phyloP scores from a whole-genome alignment of 2,888 invertebrate species.

The Rhogogaster chlorosoma region DNA sequence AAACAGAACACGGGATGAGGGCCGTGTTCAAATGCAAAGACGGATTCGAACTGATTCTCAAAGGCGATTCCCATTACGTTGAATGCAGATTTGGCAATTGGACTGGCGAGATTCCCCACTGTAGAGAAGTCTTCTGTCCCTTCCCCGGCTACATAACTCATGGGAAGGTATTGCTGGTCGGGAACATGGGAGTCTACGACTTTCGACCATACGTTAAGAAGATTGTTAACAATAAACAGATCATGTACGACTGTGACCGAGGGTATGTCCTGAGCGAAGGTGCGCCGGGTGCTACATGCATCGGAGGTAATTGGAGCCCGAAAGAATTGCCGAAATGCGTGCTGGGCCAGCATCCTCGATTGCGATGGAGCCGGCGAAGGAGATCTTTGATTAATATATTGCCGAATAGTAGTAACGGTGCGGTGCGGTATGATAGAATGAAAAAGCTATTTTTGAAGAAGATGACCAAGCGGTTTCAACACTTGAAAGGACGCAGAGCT shows the following conservation, averaged over 20 bases:
- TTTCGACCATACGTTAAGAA: constrained; percentile 96
- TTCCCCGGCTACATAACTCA: constrained; percentile 94
- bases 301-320: constrained; percentile 97
- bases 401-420: background rate
- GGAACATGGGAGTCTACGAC: constrained; percentile 97
- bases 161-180: constrained; percentile 94
- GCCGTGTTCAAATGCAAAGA: constrained; percentile 97
- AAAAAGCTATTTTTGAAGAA: constrained; percentile 17
- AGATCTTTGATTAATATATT: constrained; percentile 77
- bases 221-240: constrained; percentile 94
- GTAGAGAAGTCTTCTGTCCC: constrained; percentile 92
- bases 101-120: constrained; percentile 93
- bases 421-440: background rate
- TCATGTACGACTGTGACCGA: constrained; percentile 97
- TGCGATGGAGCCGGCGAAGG: constrained; percentile 88
- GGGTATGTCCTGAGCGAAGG: constrained; percentile 93
- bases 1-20: constrained; percentile 97
- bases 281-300: constrained; percentile 95
- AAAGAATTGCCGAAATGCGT: constrained; percentile 91
- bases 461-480: background rate
- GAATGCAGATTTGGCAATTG: constrained; percentile 97
- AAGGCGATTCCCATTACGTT: constrained; percentile 85
- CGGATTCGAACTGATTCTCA: constrained; percentile 89
- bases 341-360: constrained; percentile 91
- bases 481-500: background rate